Evolutionary conservation across 2,888 invertebrate species (phyloP).

Genomic region (Hirtodrosophila alboralis): DNA sequence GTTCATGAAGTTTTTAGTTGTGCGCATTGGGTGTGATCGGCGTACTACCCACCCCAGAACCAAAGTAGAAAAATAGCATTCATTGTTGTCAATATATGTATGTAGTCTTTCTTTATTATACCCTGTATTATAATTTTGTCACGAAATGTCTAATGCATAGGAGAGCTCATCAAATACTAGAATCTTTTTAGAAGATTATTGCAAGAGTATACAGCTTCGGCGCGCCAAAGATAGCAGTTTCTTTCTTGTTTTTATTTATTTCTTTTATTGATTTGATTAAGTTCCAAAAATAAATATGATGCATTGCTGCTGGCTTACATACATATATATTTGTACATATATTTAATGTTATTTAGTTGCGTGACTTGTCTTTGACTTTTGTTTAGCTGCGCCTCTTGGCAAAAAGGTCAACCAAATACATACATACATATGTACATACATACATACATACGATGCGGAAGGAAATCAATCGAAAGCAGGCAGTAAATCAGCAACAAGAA

Average conservation of each 20-base stretch:
- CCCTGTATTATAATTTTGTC: too few relatives aligned
- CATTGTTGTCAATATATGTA: slow-evolving; percentile 2
- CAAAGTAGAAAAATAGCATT: background rate
- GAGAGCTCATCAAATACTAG: too few relatives aligned
- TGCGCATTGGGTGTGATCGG: slow-evolving; percentile 8
- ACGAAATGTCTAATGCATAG: too few relatives aligned
- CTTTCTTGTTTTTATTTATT: too few relatives aligned
- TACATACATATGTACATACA: too few relatives aligned
- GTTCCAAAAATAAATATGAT: slow-evolving; percentile 75
- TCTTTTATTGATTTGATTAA: slow-evolving; percentile 70
- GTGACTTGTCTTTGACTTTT: slow-evolving; percentile 67
- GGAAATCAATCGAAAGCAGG: slow-evolving; percentile 50
- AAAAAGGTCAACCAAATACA: slow-evolving; percentile 59
- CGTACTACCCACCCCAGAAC: too few relatives aligned
- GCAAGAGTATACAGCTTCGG: too few relatives aligned
- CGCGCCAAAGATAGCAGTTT: too few relatives aligned
- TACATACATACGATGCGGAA: slow-evolving; percentile 56
- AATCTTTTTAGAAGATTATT: slow-evolving; percentile 2
- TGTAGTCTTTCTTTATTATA: too few relatives aligned
- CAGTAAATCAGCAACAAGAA: slow-evolving; percentile 23
- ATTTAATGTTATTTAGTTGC: slow-evolving; percentile 54
- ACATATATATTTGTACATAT: too few relatives aligned
- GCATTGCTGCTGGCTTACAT: slow-evolving; percentile 47
- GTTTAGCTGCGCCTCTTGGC: slow-evolving; percentile 9
- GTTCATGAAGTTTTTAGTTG: too few relatives aligned